phyloP scores from a whole-genome alignment of 1,140 invertebrate genomes.

The Psilanteris sp. region DNA sequence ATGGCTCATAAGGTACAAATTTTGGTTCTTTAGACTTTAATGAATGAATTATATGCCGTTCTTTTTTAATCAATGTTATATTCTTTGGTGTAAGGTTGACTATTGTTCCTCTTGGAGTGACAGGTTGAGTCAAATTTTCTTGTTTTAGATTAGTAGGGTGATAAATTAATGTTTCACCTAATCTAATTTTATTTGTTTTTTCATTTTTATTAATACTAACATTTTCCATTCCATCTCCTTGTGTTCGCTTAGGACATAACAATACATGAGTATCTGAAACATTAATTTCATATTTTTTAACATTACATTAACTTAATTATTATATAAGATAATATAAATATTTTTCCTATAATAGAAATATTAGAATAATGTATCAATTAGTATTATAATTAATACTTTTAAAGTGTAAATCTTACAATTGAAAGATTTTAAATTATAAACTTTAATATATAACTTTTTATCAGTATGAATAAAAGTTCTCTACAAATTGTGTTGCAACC shows the following conservation, averaged over 20 bases:
- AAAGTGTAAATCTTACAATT: too few species aligned
- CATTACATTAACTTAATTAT: too few species aligned
- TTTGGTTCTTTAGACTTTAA: constrained; percentile 87
- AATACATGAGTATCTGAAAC: constrained; percentile 66
- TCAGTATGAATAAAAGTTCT: too few species aligned
- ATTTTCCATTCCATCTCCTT: constrained; percentile 82
- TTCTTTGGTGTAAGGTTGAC: constrained; percentile 76
- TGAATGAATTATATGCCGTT: constrained; percentile 72
- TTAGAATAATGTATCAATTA: too few species aligned
- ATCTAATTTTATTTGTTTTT: constrained; percentile 67
- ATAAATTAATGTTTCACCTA: constrained; percentile 78
- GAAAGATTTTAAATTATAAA: too few species aligned
- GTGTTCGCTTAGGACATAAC: constrained; percentile 73
- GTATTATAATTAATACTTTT: too few species aligned
- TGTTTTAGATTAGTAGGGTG: constrained; percentile 78
- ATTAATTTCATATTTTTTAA: too few species aligned
- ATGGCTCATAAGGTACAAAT: constrained; percentile 94
- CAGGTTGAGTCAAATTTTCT: constrained; percentile 71
- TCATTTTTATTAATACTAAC: constrained; percentile 57
- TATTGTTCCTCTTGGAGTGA: constrained; percentile 77
- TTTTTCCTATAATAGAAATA: too few species aligned
- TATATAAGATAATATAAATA: too few species aligned
- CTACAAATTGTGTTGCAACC: too few species aligned
- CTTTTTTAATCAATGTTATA: constrained; percentile 71
- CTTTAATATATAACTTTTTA: too few species aligned